Percentiles rank a stretch among this genome's conserved stretches.
Evolutionary conservation across 2,888 invertebrate species (phyloP).

Genomic region (Piscicola geometra): DNA sequence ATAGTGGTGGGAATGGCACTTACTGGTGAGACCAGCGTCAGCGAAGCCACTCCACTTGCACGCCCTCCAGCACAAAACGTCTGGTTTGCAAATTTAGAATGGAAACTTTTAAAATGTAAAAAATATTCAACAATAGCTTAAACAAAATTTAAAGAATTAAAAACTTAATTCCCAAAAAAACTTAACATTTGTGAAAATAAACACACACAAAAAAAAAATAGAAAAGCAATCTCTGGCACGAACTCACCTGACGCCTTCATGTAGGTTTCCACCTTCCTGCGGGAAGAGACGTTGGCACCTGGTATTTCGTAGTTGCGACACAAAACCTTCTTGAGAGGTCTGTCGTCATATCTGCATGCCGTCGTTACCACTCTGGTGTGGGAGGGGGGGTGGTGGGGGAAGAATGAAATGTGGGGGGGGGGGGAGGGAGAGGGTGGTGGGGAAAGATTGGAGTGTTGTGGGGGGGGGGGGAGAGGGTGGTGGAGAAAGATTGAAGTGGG

Average conservation of each 20-base stretch:
- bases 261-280: background rate
- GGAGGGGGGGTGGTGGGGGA: background rate
- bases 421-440: too few species aligned
- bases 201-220: background rate
- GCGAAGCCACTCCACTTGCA: conserved; percentile 1
- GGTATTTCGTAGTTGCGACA: conserved; percentile 5
- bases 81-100: too few species aligned
- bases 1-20: too few species aligned
- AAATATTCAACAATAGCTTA: background rate
- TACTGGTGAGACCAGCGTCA: background rate
- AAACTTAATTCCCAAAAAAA: too few species aligned
- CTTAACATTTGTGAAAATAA: too few species aligned
- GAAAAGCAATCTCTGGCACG: background rate
- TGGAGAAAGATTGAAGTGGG: too few species aligned
- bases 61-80: background rate
- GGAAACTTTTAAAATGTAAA: background rate
- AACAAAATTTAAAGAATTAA: background rate
- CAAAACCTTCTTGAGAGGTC: conserved; percentile 6
- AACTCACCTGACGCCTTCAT: background rate
- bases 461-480: too few species aligned
- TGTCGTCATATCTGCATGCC: background rate
- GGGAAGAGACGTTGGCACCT: background rate
- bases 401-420: background rate
- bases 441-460: too few species aligned
- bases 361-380: background rate